Conservation (phyloP, 2,113 vertebrate genomes). For the Onychostruthus taczanowskii region DNA sequence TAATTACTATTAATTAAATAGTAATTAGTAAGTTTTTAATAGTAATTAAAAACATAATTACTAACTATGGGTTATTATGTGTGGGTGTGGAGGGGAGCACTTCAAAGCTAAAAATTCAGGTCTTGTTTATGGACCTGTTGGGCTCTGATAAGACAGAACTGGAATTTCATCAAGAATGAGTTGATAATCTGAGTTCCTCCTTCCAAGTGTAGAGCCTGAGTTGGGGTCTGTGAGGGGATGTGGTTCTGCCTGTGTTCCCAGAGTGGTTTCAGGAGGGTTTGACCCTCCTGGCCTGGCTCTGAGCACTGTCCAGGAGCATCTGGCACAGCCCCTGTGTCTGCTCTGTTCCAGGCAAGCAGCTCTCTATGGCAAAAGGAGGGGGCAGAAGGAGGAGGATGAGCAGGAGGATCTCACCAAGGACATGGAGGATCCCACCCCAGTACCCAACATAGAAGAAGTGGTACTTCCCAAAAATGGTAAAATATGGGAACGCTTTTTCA, state of each 20-base stretch:
- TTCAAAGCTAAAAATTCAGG: not conserved
- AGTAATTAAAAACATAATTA: not conserved
- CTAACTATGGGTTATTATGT: not conserved
- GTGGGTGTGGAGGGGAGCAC: not conserved
- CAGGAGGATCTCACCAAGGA: slow-evolving; percentile 96
- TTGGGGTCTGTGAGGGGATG: not conserved
- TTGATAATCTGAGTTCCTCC: not conserved
- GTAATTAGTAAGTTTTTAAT: not conserved
- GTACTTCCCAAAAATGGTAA: slow-evolving; percentile 91
- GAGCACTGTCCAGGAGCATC: not conserved
- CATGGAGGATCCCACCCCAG: slow-evolving; percentile 93
- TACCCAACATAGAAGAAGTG: slow-evolving; percentile 94
- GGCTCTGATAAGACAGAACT: not conserved
- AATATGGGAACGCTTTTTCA: not conserved
- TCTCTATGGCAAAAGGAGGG: slow-evolving; percentile 87
- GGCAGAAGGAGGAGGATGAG: slow-evolving; percentile 94
- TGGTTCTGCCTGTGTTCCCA: not conserved
- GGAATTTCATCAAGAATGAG: not conserved
- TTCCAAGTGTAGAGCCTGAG: not conserved
- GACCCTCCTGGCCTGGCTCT: not conserved
- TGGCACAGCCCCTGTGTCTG: not conserved
- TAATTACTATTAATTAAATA: not conserved
- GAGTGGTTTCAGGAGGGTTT: not conserved
- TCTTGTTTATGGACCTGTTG: not conserved
- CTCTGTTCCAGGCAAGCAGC: slow-evolving; percentile 80